phyloP scores from a whole-genome alignment of 2,113 vertebrate genomes.

The Genyomyrus donnyi region DNA sequence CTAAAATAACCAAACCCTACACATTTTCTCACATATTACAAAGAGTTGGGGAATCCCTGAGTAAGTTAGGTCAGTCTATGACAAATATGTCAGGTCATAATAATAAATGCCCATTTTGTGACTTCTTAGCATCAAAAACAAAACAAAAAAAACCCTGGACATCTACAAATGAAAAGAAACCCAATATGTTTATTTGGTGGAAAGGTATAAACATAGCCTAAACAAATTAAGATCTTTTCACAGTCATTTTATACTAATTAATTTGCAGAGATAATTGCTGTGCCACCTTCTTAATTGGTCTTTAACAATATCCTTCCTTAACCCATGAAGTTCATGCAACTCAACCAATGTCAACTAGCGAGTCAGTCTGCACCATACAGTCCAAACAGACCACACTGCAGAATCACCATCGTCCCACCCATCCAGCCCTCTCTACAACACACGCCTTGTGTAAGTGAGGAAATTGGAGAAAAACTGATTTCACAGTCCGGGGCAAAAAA shows the following conservation, averaged over 20 bases:
- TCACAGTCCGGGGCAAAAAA: not conserved
- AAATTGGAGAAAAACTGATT: slow-evolving; percentile 2
- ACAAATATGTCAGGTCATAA: not conserved
- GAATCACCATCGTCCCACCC: not conserved
- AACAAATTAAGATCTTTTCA: not conserved
- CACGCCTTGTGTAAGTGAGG: not conserved
- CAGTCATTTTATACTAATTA: not conserved
- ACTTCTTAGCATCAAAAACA: not conserved
- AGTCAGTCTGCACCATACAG: not conserved
- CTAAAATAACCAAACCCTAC: not conserved
- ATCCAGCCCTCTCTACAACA: not conserved
- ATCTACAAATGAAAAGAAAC: not conserved
- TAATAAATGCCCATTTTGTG: not conserved
- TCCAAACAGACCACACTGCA: not conserved
- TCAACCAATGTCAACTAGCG: not conserved
- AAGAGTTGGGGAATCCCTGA: not conserved
- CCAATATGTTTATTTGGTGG: not conserved
- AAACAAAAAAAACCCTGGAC: not conserved
- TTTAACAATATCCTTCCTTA: not conserved
- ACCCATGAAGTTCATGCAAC: not conserved
- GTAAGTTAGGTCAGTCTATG: not conserved
- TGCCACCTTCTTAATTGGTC: not conserved
- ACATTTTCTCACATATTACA: not conserved
- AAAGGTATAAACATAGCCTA: not conserved
- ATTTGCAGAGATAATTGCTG: not conserved